Conservation (phyloP, 1,140 invertebrate species). For the Drosophila pectinifera region DNA sequence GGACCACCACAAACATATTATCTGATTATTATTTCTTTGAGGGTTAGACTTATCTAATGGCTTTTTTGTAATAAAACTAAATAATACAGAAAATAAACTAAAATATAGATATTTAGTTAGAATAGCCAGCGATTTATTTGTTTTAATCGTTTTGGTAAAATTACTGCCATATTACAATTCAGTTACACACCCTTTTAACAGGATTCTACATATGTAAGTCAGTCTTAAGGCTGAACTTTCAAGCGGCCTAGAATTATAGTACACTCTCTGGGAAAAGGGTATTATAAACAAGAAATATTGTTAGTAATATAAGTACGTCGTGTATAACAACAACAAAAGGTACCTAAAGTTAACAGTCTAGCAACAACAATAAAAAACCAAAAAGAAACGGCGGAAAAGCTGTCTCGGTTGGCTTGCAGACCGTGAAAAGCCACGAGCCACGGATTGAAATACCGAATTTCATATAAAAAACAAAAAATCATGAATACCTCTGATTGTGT, state of each 20-base stretch:
- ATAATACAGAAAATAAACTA: too few species aligned
- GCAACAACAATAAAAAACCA: conserved; percentile 34
- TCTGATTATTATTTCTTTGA: neutral
- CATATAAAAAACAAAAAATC: conserved; percentile 70
- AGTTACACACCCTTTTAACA: too few species aligned
- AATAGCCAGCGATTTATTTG: neutral
- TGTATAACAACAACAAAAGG: conserved; percentile 39
- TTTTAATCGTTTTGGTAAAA: too few species aligned
- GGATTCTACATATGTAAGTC: too few species aligned
- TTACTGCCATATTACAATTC: too few species aligned
- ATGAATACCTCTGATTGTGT: conserved; percentile 73
- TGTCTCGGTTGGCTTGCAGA: conserved; percentile 81
- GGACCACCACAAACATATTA: neutral
- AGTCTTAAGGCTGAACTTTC: neutral
- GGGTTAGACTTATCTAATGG: too few species aligned
- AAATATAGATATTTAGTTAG: too few species aligned
- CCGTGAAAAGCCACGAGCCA: conserved; percentile 83
- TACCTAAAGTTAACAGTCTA: conserved; percentile 54
- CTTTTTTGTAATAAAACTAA: too few species aligned
- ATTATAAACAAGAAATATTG: conserved; percentile 5
- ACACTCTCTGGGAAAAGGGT: conserved; percentile 4
- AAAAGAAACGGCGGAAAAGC: conserved; percentile 80
- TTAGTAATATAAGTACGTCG: conserved; percentile 25
- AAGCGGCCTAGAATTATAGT: neutral
- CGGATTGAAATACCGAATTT: conserved; percentile 84